phyloP scores from a whole-genome alignment of 1,140 invertebrate species.

The Daktulosphaira vitifoliae region DNA sequence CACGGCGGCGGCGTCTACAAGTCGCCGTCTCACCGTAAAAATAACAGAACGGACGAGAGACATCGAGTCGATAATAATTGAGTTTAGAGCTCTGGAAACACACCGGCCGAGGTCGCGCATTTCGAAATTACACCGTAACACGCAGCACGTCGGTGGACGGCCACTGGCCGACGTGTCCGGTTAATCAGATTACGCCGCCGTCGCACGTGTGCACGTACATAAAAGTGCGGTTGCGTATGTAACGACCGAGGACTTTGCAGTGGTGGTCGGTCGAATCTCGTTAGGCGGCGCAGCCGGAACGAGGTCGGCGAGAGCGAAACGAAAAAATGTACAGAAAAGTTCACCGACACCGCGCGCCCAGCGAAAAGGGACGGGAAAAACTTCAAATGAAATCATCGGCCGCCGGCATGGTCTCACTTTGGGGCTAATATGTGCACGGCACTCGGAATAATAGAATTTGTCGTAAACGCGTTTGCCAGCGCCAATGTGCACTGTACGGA shows the following conservation, averaged over 20 bases:
- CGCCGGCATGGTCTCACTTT: no score
- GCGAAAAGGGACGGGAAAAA: no score
- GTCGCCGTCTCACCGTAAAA: neutral
- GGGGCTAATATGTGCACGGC: no score
- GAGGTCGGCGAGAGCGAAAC: no score
- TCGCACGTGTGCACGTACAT: no score
- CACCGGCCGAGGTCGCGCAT: conserved; percentile 1
- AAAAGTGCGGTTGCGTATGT: neutral
- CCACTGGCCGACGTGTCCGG: conserved; percentile 18
- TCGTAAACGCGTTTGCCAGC: no score
- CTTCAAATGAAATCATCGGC: no score
- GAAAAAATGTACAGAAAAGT: no score
- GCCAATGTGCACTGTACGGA: no score
- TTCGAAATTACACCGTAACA: conserved; percentile 22
- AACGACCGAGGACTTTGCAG: neutral
- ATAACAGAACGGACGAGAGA: neutral
- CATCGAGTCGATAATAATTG: conserved; percentile 16
- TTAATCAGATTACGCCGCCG: conserved; percentile 18
- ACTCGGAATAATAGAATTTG: no score
- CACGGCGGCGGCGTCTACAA: no score
- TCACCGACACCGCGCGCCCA: no score
- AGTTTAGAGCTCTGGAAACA: conserved; percentile 24
- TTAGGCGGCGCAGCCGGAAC: conserved; percentile 7
- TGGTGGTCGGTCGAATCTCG: neutral
- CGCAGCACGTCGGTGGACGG: conserved; percentile 8